Conservation (phyloP, 2,113 vertebrate genomes). For the Meles meles region DNA sequence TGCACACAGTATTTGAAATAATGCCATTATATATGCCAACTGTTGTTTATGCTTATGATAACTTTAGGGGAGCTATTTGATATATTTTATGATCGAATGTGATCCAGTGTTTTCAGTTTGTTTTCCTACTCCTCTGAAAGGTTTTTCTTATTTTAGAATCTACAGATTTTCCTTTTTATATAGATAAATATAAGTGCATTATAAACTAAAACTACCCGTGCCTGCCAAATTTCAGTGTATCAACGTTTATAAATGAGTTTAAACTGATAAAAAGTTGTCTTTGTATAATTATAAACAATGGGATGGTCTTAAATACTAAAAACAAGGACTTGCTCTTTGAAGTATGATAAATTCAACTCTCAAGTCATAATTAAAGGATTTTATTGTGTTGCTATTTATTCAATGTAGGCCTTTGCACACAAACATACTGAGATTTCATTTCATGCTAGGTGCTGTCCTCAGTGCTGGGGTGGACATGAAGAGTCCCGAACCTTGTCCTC, state of each 20-base stretch:
- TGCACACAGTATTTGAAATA: slow-evolving; percentile 70
- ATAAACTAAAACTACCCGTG: neutral
- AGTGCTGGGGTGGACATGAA: rapidly evolving
- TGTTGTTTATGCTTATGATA: slow-evolving; percentile 56
- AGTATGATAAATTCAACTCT: neutral
- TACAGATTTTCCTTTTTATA: neutral
- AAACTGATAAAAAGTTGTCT: neutral
- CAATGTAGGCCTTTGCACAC: neutral
- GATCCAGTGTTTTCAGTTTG: slow-evolving; percentile 37
- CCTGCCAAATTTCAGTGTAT: neutral
- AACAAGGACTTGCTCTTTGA: neutral
- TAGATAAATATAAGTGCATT: neutral
- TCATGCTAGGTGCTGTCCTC: neutral
- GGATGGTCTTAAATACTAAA: neutral
- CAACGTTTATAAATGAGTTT: neutral
- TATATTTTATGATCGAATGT: neutral
- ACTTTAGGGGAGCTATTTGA: slow-evolving; percentile 38
- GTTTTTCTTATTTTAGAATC: neutral
- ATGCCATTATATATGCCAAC: slow-evolving; percentile 52
- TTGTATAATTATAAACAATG: neutral
- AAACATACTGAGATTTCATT: neutral
- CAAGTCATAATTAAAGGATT: neutral
- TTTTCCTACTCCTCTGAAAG: neutral
- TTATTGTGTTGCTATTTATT: neutral
- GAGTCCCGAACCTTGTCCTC: neutral